Percentiles rank a stretch among this genome's conserved stretches.
Evolutionary conservation across 64 coral and sea anemone species (phyloP).

Genomic region (Orbicella faveolata): DNA sequence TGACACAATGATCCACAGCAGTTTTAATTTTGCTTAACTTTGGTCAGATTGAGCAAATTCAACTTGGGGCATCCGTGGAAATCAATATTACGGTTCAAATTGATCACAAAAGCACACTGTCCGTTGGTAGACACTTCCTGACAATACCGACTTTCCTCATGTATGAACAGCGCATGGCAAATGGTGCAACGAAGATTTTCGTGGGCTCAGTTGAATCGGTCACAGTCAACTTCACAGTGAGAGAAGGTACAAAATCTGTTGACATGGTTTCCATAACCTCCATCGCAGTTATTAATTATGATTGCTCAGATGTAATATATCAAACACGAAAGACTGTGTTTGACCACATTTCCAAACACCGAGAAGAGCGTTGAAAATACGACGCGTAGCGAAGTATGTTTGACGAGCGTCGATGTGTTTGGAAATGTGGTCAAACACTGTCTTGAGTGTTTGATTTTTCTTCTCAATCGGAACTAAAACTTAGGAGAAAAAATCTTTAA

Average conservation of each 20-base stretch:
- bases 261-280: neutral
- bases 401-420: no score
- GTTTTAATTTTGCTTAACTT: neutral
- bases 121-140: conserved; percentile 16
- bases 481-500: no score
- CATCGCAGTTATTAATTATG: no score
- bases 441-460: no score
- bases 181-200: neutral
- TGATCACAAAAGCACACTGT: conserved; percentile 4
- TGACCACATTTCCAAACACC: no score
- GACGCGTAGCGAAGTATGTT: no score
- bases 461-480: no score
- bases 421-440: no score
- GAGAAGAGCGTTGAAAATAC: no score
- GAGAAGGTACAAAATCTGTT: neutral
- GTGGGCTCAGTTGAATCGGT: conserved; percentile 11
- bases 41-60: conserved; percentile 10
- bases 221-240: conserved; percentile 32
- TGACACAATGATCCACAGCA: no score
- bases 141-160: conserved; percentile 2
- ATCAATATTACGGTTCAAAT: conserved; percentile 36
- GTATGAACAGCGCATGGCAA: conserved; percentile 4
- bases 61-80: neutral
- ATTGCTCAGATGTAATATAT: no score
- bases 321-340: no score